Evolutionary conservation across 1,140 invertebrate genomes (phyloP).

Genomic region (Drosophila rufa): DNA sequence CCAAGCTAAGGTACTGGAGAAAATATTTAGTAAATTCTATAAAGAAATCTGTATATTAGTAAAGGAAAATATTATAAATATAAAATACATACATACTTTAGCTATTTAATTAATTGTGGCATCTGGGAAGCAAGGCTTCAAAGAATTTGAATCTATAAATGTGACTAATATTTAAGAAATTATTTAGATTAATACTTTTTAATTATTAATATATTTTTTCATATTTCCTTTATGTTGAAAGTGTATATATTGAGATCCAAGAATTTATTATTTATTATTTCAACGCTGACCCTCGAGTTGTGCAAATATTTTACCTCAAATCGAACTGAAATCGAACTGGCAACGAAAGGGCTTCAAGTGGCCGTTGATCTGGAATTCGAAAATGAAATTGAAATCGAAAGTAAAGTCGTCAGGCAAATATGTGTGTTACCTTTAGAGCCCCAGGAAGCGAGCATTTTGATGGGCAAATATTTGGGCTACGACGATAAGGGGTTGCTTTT

Average conservation of each 20-base stretch:
- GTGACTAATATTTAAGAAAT: no score
- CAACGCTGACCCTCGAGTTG: slow-evolving; percentile 67
- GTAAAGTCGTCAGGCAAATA: slow-evolving; percentile 66
- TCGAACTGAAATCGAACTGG: slow-evolving; percentile 29
- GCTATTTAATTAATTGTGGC: background rate
- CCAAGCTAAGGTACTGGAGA: background rate
- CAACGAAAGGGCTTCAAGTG: slow-evolving; percentile 9
- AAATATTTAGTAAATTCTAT: background rate
- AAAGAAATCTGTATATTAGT: background rate
- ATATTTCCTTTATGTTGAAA: background rate
- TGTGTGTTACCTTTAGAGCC: slow-evolving; percentile 11
- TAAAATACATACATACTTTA: background rate
- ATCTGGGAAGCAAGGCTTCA: background rate
- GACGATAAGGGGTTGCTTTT: slow-evolving; percentile 21
- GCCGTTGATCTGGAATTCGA: slow-evolving; percentile 34
- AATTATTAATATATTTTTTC: background rate
- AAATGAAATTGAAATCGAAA: slow-evolving; percentile 64
- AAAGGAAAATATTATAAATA: background rate
- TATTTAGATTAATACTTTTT: background rate
- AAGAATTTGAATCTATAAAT: no score
- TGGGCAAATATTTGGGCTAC: slow-evolving; percentile 66
- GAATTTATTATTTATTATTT: background rate
- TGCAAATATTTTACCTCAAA: slow-evolving; percentile 68
- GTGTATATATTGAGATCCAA: background rate
- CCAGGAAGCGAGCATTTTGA: slow-evolving; percentile 48